A percentile compares a stretch with the other conserved stretches of the same genome.
Evolutionary conservation across 2,888 invertebrate species (phyloP).

Genomic region (Sinopyrophorus schimmeli): DNA sequence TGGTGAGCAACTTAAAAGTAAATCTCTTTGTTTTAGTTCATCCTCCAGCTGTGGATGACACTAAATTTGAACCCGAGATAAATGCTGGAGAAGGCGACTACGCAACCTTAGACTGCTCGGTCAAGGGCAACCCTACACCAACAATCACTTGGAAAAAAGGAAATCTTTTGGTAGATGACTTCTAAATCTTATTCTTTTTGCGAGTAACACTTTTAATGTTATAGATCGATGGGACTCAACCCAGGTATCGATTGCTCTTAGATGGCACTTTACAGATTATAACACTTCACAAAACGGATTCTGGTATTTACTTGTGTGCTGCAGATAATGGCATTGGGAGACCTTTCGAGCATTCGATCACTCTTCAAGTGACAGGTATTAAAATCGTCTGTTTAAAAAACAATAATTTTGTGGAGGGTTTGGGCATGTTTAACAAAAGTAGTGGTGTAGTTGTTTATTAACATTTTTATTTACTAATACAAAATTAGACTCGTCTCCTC

Average conservation of each 20-base stretch:
- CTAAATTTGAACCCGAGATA: conserved; percentile 62
- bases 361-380: conserved; percentile 74
- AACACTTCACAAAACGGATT: conserved; percentile 76
- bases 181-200: too few species aligned
- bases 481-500: conserved; percentile 61
- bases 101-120: conserved; percentile 74
- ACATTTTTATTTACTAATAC: neutral
- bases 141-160: conserved; percentile 77
- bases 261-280: conserved; percentile 80
- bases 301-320: conserved; percentile 83
- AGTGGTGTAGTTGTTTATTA: conserved; percentile 3
- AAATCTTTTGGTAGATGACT: conserved; percentile 71
- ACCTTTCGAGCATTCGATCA: conserved; percentile 69
- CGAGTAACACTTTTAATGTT: too few species aligned
- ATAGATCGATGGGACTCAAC: conserved; percentile 74
- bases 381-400: conserved; percentile 2
- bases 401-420: neutral
- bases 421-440: neutral
- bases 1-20: too few species aligned
- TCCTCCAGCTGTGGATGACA: conserved; percentile 50
- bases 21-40: conserved; percentile 44
- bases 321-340: conserved; percentile 79
- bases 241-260: conserved; percentile 71
- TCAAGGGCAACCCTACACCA: conserved; percentile 77
- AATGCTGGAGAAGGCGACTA: conserved; percentile 71